A percentile compares a stretch with the other conserved stretches of the same genome.
Evolutionary conservation across 2,797 vertebrate genomes (phyloP).

Genomic region (Triplophysa yarkandensis): DNA sequence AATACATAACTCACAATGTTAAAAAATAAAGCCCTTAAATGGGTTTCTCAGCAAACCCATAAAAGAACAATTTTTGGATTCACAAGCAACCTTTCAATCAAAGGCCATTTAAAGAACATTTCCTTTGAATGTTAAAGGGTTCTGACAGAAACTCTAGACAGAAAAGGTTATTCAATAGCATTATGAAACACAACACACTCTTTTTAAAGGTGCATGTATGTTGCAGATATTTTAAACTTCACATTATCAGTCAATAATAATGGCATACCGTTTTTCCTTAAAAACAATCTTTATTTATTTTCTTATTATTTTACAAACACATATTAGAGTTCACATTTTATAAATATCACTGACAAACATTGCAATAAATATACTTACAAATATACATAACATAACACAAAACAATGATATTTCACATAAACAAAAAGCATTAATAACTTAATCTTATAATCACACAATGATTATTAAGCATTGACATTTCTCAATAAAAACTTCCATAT

Average conservation of each 20-base stretch:
- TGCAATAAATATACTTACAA: slow-evolving; percentile 19
- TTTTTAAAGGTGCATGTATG: too few species aligned
- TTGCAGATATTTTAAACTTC: neutral
- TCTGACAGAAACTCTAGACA: too few species aligned
- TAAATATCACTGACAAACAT: slow-evolving; percentile 30
- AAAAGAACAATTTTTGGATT: too few species aligned
- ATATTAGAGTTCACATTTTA: slow-evolving; percentile 60
- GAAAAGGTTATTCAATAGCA: too few species aligned
- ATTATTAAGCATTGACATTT: neutral
- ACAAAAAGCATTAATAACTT: slow-evolving; percentile 52
- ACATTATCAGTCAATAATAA: neutral
- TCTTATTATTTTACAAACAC: neutral
- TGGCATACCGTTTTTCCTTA: neutral
- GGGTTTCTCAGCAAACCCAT: too few species aligned
- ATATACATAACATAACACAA: slow-evolving; percentile 7
- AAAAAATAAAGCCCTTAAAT: too few species aligned
- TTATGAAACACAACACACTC: too few species aligned
- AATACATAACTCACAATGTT: too few species aligned
- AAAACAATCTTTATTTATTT: slow-evolving; percentile 37
- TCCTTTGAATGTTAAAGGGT: too few species aligned
- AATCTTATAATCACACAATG: neutral
- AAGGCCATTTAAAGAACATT: too few species aligned
- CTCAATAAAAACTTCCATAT: neutral
- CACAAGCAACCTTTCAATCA: too few species aligned
- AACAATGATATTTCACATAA: slow-evolving; percentile 9